Evolutionary conservation across 2,113 vertebrate species (phyloP), one percentile per base, ranked within the genome.

Genomic region (Rana temporaria): DNA sequence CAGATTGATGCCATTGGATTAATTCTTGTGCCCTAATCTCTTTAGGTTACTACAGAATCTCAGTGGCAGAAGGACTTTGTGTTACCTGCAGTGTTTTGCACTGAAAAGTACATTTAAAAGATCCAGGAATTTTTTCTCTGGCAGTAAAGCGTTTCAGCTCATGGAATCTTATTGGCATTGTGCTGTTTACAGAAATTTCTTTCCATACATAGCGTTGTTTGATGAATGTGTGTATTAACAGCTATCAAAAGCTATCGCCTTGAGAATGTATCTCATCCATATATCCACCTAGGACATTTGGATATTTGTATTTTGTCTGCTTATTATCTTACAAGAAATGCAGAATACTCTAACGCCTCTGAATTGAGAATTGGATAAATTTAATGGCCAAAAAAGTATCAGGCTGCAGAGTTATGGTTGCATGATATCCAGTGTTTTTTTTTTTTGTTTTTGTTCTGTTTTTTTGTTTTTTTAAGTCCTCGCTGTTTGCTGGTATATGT

Each of bases 401-500:
- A 32, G 14, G 56, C 55, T 34, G 34, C 24, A 26, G 18, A 42
- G 59, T 76, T 32, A 32, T 72, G 30, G 14, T 24, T 67, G 24
- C n/a, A 17, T 48, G 26, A 17, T 53, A 22, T 16, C 34, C 6
- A 30, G 30, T 30, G 11, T 12, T 2, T 38, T 38, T 38, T 38
- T 12, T 30, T 30, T 17, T 80, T n/a, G n/a, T n/a, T n/a, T n/a
- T n/a, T n/a, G n/a, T n/a, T n/a, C n/a, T n/a, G n/a, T 81, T 71
- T 11, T 48, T 48, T 20, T 22, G 19, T 34, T 19, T 8, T 82
- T 71, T 81, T 22, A 64, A 20, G 20, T 65, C 30, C 52, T 68
- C 32, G 59, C 72, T 83, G 68, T 83, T 64, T 64, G 76, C 59
- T 68, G 20, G 75, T n/a, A 68, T 60, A 11, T 74, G 6, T 56